These are phyloP conservation scores for Myotis daubentonii DNA, from an alignment of 2,797 vertebrate genomes.

Conservation along the genomic window DNA sequence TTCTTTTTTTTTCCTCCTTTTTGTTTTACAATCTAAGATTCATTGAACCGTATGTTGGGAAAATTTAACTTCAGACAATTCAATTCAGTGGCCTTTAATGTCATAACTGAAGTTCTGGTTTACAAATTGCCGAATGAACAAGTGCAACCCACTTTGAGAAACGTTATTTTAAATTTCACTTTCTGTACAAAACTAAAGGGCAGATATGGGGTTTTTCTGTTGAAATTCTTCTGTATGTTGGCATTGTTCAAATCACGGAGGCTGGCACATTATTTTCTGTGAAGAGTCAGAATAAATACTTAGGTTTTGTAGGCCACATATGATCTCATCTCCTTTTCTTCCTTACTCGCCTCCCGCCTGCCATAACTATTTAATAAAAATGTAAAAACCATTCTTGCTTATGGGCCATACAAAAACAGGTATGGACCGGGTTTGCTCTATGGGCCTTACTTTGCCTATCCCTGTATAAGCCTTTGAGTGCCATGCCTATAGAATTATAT, in stretches of 20 bases:
- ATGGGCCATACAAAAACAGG: not conserved
- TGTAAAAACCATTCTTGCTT: not conserved
- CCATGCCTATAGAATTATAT: not conserved
- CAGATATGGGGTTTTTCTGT: not conserved
- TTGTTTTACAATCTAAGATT: not conserved
- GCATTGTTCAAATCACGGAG: not conserved
- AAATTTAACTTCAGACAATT: not conserved
- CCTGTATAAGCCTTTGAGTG: not conserved
- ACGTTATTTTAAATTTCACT: not conserved
- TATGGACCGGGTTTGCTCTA: no score
- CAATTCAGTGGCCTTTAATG: not conserved
- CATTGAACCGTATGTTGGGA: not conserved
- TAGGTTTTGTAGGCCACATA: not conserved
- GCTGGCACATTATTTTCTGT: not conserved
- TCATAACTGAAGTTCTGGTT: not conserved
- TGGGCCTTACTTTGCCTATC: not conserved
- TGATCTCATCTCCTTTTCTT: not conserved
- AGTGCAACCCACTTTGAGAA: slow-evolving; percentile 1
- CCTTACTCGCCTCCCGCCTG: not conserved
- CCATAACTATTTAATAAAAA: not conserved
- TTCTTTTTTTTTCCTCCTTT: not conserved
- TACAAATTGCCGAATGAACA: not conserved
- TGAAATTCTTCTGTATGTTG: not conserved
- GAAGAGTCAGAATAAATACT: not conserved
- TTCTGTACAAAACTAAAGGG: not conserved